These are phyloP conservation scores for Diarsia dahlii DNA, from an alignment of 2,888 invertebrate genomes.

Conservation along the genomic window DNA sequence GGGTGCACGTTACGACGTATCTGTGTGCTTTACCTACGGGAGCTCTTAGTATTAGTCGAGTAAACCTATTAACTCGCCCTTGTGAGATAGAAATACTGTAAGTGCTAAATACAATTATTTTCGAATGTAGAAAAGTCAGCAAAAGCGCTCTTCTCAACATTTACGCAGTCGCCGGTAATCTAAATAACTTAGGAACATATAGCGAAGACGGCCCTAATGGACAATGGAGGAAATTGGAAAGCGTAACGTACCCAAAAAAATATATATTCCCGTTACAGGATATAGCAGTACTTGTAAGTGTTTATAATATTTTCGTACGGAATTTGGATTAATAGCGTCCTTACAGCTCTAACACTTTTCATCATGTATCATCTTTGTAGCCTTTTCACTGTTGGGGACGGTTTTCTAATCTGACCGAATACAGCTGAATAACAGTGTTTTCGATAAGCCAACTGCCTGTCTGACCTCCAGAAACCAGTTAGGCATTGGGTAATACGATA, in stretches of 20 bases:
- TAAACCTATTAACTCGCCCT: not conserved
- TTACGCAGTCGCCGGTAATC: slow-evolving; percentile 77
- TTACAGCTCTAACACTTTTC: not conserved
- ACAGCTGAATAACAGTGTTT: too few relatives aligned
- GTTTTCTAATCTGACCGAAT: too few relatives aligned
- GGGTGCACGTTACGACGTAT: not conserved
- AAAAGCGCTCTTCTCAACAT: not conserved
- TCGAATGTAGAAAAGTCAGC: slow-evolving; percentile 15
- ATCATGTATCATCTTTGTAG: too few relatives aligned
- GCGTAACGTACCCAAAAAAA: slow-evolving; percentile 66
- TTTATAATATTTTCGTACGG: not conserved
- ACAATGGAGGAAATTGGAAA: slow-evolving; percentile 76
- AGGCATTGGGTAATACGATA: too few relatives aligned
- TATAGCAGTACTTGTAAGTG: slow-evolving; percentile 77
- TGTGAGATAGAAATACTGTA: not conserved
- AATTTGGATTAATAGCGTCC: not conserved
- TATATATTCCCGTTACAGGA: slow-evolving; percentile 77
- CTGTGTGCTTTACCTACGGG: not conserved
- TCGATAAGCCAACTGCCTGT: too few relatives aligned
- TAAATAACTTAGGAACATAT: slow-evolving; percentile 65
- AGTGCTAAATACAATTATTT: not conserved
- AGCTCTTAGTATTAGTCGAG: not conserved
- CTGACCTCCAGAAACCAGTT: too few relatives aligned
- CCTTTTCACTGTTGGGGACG: too few relatives aligned
- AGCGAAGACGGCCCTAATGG: slow-evolving; percentile 60